Conservation (phyloP, 2,797 vertebrate genomes). For the Liparis tanakae region DNA sequence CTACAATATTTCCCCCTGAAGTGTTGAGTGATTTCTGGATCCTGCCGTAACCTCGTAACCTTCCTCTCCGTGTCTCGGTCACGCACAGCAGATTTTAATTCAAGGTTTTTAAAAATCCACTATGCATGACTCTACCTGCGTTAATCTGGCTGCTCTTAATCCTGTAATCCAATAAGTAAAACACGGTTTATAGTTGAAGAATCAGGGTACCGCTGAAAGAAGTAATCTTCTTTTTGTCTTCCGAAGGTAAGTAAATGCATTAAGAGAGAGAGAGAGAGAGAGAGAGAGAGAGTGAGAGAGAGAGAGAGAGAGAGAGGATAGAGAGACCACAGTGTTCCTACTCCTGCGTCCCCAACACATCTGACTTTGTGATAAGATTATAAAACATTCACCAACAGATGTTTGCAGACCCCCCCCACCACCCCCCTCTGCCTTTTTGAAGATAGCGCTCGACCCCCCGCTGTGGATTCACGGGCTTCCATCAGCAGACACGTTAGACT, state of each 20-base stretch:
- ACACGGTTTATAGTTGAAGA: constrained; percentile 41
- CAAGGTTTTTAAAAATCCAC: constrained; percentile 9
- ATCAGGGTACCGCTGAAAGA: constrained; percentile 36
- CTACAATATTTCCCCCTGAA: neutral
- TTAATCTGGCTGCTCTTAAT: constrained; percentile 39
- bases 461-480: constrained; percentile 68
- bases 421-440: constrained; percentile 62
- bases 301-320: neutral
- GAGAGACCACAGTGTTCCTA: constrained; percentile 24
- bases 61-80: constrained; percentile 1
- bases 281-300: neutral
- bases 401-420: constrained; percentile 57
- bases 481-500: constrained; percentile 55
- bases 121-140: constrained; percentile 26
- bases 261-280: constrained; percentile 22
- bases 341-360: constrained; percentile 69
- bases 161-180: constrained; percentile 36
- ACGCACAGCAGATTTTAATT: neutral
- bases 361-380: constrained; percentile 79
- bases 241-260: constrained; percentile 37
- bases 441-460: constrained; percentile 60
- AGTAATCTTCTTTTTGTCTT: constrained; percentile 46
- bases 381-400: constrained; percentile 75
- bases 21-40: neutral
- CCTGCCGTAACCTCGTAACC: no score